A percentile compares a stretch with the other conserved stretches of the same genome.
Evolutionary conservation across 2,888 invertebrate genomes (phyloP).

Genomic region (Oasisia sp.): DNA sequence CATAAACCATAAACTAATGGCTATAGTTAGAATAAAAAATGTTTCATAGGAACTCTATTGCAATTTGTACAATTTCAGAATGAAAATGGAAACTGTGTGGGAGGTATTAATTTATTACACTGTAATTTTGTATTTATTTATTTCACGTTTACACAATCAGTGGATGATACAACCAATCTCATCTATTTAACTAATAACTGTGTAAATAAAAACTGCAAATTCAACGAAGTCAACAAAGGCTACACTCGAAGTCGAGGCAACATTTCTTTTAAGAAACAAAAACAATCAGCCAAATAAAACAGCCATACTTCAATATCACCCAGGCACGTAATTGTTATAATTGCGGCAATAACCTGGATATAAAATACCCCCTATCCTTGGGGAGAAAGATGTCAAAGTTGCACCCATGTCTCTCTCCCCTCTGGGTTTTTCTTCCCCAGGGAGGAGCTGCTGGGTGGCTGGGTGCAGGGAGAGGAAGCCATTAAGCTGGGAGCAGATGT

Average conservation of each 20-base stretch:
- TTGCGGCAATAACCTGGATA: background rate
- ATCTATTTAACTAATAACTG: no score
- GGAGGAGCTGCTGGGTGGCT: background rate
- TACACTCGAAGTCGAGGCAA: background rate
- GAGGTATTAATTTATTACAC: background rate
- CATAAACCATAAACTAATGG: no score
- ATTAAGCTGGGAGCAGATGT: background rate
- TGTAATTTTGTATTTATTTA: background rate
- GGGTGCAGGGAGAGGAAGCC: background rate
- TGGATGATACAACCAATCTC: no score
- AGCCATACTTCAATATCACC: background rate
- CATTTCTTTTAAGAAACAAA: background rate
- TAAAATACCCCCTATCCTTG: background rate
- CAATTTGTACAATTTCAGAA: background rate
- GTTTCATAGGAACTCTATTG: background rate
- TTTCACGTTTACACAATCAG: no score
- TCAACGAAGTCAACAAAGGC: no score
- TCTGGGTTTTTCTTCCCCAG: background rate
- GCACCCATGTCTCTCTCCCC: background rate
- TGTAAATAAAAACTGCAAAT: no score
- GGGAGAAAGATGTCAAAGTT: slow-evolving; percentile 6
- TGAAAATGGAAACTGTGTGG: background rate
- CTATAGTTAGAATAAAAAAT: background rate
- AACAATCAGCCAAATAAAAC: background rate
- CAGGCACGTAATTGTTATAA: background rate